Percentiles rank a stretch among this genome's conserved stretches.
These are phyloP conservation scores for Bucco capensis DNA, from an alignment of 2,113 vertebrate genomes.

Conservation along the genomic window DNA sequence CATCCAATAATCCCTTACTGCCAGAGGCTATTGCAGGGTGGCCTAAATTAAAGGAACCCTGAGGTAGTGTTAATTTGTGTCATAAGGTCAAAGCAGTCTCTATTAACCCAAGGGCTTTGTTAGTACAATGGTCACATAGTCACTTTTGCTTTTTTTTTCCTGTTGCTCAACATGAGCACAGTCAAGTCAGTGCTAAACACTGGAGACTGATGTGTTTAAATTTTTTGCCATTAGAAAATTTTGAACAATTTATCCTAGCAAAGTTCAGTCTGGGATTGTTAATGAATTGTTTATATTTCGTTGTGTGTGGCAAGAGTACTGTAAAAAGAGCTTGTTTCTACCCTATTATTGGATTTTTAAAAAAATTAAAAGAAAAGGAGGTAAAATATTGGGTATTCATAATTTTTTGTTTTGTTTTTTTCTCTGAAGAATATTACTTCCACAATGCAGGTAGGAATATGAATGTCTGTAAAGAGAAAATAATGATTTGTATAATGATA, in stretches of 20 bases:
- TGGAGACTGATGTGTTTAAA: not conserved
- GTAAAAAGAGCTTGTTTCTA: not conserved
- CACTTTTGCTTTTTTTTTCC: not conserved
- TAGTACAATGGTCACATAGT: not conserved
- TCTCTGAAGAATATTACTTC: not conserved
- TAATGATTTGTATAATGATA: not conserved
- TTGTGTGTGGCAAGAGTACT: not conserved
- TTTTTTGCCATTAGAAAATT: not conserved
- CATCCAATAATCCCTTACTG: not conserved
- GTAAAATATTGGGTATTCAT: not conserved
- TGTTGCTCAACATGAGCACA: not conserved
- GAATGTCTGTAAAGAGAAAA: not conserved
- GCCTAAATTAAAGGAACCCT: slow-evolving; percentile 37
- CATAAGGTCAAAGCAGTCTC: slow-evolving; percentile 10
- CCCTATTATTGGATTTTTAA: not conserved
- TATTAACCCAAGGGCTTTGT: not conserved
- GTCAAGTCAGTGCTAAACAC: not conserved
- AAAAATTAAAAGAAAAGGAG: not conserved
- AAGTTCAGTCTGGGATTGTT: not conserved
- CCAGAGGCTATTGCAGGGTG: slow-evolving; percentile 17
- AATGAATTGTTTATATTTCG: not conserved
- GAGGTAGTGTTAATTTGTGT: slow-evolving; percentile 18
- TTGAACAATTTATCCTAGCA: not conserved
- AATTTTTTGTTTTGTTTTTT: not conserved
- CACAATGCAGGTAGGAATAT: not conserved